Evolutionary conservation across 2,888 invertebrate species (phyloP), one percentile per base, ranked within the genome.

Genomic region (Tolmerus cingulatus): DNA sequence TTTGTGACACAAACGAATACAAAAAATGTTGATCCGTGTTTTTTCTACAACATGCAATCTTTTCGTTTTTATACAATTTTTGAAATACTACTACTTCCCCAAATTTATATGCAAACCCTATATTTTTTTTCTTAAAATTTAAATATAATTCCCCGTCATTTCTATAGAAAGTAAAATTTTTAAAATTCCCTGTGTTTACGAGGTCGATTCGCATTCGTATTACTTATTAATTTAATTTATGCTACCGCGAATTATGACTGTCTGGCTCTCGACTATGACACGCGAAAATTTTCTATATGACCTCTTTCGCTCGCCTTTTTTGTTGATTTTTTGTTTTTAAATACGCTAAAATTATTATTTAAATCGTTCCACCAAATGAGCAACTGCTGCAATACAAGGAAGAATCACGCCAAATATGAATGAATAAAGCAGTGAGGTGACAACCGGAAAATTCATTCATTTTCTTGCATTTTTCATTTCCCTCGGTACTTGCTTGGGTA

Each of bases 401-500:
- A 85, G 74, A 85, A 16, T 30, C 85, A 46, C 40, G 30, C 40
- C 46, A 74, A 74, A 55, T 55, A 82, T 55, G 19, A 55, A 19
- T 55, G 34, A 74, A 16, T 74, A 7, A 14, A 4, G 16, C 27
- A 37, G 16, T 46, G 51, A 85, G 43, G 74, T 85, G 85, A 74
- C 85, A 85, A 85, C 85, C 85, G 85, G 85, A 85, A 85, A 85
- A 85, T 85, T 85, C 37, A 40, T 46, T 46, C 74, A 37, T 46
- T 74, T 51, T 27, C 27, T 82, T 51, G 19, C 16, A 66, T 66
- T 82, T 57, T 66, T 51, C 51, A 51, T 16, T 51, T 51, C 8
- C n/a, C 16, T 76, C 27, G 19, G 9, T 14, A 9, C 16, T 79
- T 8, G 23, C 78, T 30, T 82, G 82, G 57, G 27, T 82, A 57